Evolutionary conservation across 1,140 invertebrate species (phyloP).

Genomic region (Lordiphosa stackelbergi): DNA sequence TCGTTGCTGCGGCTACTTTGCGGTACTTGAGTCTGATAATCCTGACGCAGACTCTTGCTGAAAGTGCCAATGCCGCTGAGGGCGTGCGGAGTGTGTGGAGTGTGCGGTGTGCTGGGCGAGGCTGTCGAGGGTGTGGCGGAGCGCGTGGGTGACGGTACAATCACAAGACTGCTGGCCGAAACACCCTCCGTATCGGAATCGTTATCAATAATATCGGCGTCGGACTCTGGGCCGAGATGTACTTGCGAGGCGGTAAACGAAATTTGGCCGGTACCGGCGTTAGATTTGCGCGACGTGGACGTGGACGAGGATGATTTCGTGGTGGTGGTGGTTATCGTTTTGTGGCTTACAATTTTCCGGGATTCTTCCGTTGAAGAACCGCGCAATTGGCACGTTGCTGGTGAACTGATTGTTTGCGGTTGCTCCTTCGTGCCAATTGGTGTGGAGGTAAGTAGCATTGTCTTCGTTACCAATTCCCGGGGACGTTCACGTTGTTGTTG

Average conservation of each 20-base stretch:
- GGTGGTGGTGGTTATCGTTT: constrained; percentile 58
- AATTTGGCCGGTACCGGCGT: constrained; percentile 45
- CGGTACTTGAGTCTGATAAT: constrained; percentile 63
- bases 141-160: constrained; percentile 59
- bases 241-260: constrained; percentile 53
- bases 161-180: constrained; percentile 66
- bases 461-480: constrained; percentile 61
- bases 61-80: constrained; percentile 77
- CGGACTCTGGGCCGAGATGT: constrained; percentile 24
- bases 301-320: constrained; percentile 17
- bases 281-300: constrained; percentile 59
- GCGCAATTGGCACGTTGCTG: constrained; percentile 73
- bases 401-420: constrained; percentile 67
- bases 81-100: constrained; percentile 43
- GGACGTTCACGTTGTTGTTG: constrained; percentile 42
- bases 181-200: constrained; percentile 72
- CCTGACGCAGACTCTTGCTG: constrained; percentile 72
- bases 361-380: constrained; percentile 75
- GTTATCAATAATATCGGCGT: constrained; percentile 53
- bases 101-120: constrained; percentile 23
- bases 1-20: constrained; percentile 78
- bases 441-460: constrained; percentile 58
- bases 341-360: constrained; percentile 73
- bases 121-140: constrained; percentile 37
- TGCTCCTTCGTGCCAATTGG: constrained; percentile 72